Percentiles rank a stretch among this genome's conserved stretches.
Conservation (phyloP, 2,888 invertebrate genomes). For the Ophion obscuratus region DNA sequence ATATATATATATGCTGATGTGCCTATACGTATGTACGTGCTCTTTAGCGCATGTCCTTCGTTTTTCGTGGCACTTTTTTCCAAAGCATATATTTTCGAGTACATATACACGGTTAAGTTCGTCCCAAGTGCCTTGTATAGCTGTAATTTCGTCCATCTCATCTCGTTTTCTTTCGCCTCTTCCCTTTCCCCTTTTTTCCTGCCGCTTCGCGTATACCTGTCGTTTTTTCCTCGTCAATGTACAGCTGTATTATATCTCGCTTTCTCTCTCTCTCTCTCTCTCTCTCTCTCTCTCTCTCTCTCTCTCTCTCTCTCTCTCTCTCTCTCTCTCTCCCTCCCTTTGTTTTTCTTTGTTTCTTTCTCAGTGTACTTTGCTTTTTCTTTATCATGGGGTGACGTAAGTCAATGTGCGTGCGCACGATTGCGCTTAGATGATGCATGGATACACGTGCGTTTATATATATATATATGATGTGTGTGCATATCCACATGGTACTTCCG, state of each 20-base stretch:
- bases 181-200: slow-evolving; percentile 5
- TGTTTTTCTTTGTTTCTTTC: not conserved
- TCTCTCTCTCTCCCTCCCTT: slow-evolving; percentile 10
- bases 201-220: not conserved
- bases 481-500: too few relatives aligned
- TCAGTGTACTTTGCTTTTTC: not conserved
- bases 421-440: too few relatives aligned
- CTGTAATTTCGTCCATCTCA: slow-evolving; percentile 21
- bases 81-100: slow-evolving; percentile 14
- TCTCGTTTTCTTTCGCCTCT: slow-evolving; percentile 26
- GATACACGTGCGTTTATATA: too few relatives aligned
- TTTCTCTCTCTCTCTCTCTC: slow-evolving; percentile 24
- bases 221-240: slow-evolving; percentile 16
- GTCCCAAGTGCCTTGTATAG: slow-evolving; percentile 29
- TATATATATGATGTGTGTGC: too few relatives aligned
- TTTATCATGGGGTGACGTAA: too few relatives aligned
- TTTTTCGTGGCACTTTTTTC: slow-evolving; percentile 34
- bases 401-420: too few relatives aligned
- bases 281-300: slow-evolving; percentile 34
- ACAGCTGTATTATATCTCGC: slow-evolving; percentile 54
- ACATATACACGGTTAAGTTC: slow-evolving; percentile 46
- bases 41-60: slow-evolving; percentile 59
- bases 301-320: slow-evolving; percentile 26
- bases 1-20: not conserved
- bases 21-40: slow-evolving; percentile 11